phyloP scores from a whole-genome alignment of 2,113 vertebrate genomes.

The Percina caprodes region DNA sequence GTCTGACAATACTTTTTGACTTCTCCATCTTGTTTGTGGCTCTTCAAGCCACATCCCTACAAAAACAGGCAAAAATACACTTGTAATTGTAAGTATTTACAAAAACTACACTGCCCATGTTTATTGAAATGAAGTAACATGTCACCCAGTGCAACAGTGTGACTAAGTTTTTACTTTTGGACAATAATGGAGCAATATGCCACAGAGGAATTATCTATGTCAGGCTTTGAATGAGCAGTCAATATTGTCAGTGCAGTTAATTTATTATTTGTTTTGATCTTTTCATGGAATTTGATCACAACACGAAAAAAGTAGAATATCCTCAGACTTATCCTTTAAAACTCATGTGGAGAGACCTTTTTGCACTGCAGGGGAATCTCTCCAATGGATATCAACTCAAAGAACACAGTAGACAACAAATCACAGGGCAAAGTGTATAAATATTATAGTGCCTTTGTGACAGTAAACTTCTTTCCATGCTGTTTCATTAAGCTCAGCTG shows the following conservation, averaged over 20 bases:
- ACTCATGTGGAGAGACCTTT: constrained; percentile 4
- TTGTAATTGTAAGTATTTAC: no score
- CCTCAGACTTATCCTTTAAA: constrained; percentile 1
- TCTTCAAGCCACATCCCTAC: neutral
- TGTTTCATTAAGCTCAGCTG: constrained; percentile 61
- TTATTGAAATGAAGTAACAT: neutral
- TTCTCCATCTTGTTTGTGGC: neutral
- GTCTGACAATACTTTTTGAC: no score
- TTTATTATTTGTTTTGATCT: constrained; percentile 15
- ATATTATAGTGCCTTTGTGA: constrained; percentile 73
- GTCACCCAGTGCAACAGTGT: neutral
- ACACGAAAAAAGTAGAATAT: constrained; percentile 18
- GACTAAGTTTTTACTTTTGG: neutral
- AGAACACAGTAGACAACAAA: constrained; percentile 45
- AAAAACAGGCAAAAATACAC: no score
- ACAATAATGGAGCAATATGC: neutral
- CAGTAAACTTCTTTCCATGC: constrained; percentile 52
- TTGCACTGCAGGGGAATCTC: constrained; percentile 16
- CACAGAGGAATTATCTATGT: neutral
- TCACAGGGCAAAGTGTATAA: constrained; percentile 67
- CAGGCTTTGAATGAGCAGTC: neutral
- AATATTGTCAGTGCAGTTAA: neutral
- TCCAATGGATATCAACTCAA: constrained; percentile 14
- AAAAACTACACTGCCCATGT: no score
- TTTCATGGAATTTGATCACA: neutral